Percentiles rank a stretch among this genome's conserved stretches.
Conservation (phyloP, 2,113 vertebrate species). For the Zonotrichia leucophrys region DNA sequence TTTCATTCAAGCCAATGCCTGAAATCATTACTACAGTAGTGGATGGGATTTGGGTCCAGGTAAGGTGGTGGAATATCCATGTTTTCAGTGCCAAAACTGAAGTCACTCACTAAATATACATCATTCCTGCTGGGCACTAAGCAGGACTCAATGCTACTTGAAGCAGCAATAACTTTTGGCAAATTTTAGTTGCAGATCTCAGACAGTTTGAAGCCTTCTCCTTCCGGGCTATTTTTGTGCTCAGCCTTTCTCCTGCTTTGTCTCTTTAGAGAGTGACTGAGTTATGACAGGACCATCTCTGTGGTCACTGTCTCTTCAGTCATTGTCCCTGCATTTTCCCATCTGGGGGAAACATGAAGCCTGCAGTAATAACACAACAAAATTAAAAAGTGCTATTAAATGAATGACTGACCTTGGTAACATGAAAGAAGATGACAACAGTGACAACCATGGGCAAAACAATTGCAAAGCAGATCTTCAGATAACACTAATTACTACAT, state of each 20-base stretch:
- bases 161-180: background rate
- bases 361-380: background rate
- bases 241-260: background rate
- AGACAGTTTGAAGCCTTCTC: background rate
- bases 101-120: background rate
- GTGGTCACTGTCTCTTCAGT: background rate
- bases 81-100: background rate
- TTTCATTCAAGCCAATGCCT: background rate
- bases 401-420: background rate
- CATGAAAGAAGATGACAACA: background rate
- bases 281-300: background rate
- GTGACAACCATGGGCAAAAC: background rate
- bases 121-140: background rate
- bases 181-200: background rate
- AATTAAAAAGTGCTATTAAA: background rate
- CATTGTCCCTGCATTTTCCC: background rate
- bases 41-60: background rate
- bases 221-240: background rate
- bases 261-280: background rate
- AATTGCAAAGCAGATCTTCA: conserved; percentile 7
- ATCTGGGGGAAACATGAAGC: background rate
- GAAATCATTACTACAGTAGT: background rate
- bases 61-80: background rate
- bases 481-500: background rate
- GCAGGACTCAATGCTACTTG: background rate